Evolutionary conservation across 2,797 vertebrate species (phyloP).

Genomic region (Menidia menidia): DNA sequence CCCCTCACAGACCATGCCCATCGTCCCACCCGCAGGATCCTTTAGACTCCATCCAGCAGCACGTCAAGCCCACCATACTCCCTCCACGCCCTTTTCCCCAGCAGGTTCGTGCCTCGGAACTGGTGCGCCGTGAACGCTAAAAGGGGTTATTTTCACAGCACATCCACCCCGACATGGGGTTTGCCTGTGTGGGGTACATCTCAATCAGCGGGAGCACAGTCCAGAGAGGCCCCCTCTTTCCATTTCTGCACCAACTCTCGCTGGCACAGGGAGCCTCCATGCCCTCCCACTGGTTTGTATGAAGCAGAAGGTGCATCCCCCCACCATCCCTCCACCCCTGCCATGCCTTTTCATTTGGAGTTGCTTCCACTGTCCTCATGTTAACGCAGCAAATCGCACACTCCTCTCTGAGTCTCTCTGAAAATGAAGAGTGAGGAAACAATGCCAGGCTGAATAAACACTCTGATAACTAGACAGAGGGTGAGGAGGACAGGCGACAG

Average conservation of each 20-base stretch:
- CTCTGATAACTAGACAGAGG: slow-evolving; percentile 73
- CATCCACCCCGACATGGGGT: slow-evolving; percentile 60
- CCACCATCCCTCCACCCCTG: slow-evolving; percentile 18
- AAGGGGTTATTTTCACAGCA: slow-evolving; percentile 60
- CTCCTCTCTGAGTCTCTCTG: slow-evolving; percentile 50
- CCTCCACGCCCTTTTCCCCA: slow-evolving; percentile 82
- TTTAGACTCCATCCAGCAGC: slow-evolving; percentile 85
- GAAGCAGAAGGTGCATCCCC: slow-evolving; percentile 38
- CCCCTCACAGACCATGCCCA: slow-evolving; percentile 15
- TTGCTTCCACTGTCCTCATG: slow-evolving; percentile 63
- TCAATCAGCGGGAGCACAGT: slow-evolving; percentile 90
- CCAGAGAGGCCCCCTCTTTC: slow-evolving; percentile 61
- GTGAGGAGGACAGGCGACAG: slow-evolving; percentile 73
- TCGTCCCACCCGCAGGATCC: slow-evolving; percentile 59
- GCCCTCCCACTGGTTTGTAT: slow-evolving; percentile 57
- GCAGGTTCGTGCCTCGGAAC: slow-evolving; percentile 80
- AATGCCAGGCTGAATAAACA: slow-evolving; percentile 77
- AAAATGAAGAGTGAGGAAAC: slow-evolving; percentile 66
- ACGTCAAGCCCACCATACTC: slow-evolving; percentile 77
- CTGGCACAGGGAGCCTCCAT: slow-evolving; percentile 63
- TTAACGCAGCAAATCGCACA: slow-evolving; percentile 63
- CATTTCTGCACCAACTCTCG: slow-evolving; percentile 67
- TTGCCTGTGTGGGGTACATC: slow-evolving; percentile 86
- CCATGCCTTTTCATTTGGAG: slow-evolving; percentile 69
- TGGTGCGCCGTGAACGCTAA: slow-evolving; percentile 73